These are phyloP conservation scores for Plagodis pulveraria DNA, from an alignment of 2,888 invertebrate species.

Conservation along the genomic window DNA sequence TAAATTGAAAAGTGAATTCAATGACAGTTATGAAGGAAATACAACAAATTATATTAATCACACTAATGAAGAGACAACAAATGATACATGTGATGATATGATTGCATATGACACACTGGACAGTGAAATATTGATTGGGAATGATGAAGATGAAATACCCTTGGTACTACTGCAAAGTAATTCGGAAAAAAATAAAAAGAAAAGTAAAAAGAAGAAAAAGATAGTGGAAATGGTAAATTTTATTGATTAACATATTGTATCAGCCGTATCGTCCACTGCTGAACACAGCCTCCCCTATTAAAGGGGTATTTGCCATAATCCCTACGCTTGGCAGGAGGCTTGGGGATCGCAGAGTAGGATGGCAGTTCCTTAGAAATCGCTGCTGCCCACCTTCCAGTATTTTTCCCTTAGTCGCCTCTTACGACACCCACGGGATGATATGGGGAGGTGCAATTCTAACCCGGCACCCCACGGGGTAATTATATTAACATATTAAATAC, in stretches of 20 bases:
- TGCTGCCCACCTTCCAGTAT: too few species aligned
- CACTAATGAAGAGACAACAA: neutral
- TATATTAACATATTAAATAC: neutral
- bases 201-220: constrained; percentile 27
- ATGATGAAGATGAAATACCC: constrained; percentile 52
- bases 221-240: constrained; percentile 14
- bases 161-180: constrained; percentile 40
- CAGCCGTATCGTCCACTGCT: too few species aligned
- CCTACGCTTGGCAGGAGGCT: too few species aligned
- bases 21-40: constrained; percentile 7
- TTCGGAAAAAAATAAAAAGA: constrained; percentile 23
- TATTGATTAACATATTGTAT: neutral
- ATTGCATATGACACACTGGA: constrained; percentile 4
- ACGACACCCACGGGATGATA: too few species aligned
- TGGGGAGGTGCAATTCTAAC: too few species aligned
- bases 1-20: neutral
- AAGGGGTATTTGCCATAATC: too few species aligned
- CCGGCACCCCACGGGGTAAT: too few species aligned
- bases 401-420: too few species aligned
- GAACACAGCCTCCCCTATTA: too few species aligned
- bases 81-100: constrained; percentile 3
- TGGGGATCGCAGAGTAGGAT: too few species aligned
- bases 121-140: constrained; percentile 4
- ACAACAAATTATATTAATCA: neutral
- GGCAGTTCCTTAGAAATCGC: too few species aligned